A percentile compares a stretch with the other conserved stretches of the same genome.
These are phyloP conservation scores for Cryptocephalus primarius DNA, from an alignment of 2,888 invertebrate species.

Conservation along the genomic window DNA sequence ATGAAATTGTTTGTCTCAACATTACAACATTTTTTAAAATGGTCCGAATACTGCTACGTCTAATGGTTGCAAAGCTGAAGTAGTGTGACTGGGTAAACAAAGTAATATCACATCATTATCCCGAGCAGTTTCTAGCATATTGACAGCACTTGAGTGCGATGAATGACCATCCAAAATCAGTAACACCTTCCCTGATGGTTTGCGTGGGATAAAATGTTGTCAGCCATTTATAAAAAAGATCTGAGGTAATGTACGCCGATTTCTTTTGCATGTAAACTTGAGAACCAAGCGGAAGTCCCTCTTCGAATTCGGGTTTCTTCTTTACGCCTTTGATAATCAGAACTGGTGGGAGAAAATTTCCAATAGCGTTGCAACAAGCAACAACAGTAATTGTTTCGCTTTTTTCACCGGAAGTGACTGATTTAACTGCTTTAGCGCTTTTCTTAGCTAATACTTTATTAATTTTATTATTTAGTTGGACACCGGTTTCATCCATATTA, in stretches of 20 bases:
- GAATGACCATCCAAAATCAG: conserved; percentile 13
- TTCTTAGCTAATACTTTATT: conserved; percentile 11
- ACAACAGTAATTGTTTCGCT: background rate
- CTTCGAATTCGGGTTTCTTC: conserved; percentile 3
- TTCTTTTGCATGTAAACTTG: conserved; percentile 4
- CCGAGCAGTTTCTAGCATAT: conserved; percentile 8
- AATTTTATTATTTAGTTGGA: conserved; percentile 16
- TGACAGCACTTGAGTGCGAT: conserved; percentile 7
- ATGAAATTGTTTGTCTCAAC: no score
- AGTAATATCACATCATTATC: background rate
- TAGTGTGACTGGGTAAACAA: no score
- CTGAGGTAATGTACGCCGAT: conserved; percentile 4
- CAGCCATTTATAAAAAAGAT: conserved; percentile 17
- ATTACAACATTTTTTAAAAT: no score
- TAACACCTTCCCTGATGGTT: conserved; percentile 9
- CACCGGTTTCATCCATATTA: conserved; percentile 16
- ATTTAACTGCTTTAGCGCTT: conserved; percentile 6
- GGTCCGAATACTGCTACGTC: no score
- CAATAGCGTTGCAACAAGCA: conserved; percentile 2
- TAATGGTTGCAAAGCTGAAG: no score
- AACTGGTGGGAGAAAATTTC: background rate
- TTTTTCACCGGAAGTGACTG: background rate
- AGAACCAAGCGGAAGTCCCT: conserved; percentile 4
- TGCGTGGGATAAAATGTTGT: conserved; percentile 13
- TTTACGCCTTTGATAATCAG: conserved; percentile 5